Conservation (phyloP, 2,797 vertebrate genomes). For the Sphenodon punctatus region DNA sequence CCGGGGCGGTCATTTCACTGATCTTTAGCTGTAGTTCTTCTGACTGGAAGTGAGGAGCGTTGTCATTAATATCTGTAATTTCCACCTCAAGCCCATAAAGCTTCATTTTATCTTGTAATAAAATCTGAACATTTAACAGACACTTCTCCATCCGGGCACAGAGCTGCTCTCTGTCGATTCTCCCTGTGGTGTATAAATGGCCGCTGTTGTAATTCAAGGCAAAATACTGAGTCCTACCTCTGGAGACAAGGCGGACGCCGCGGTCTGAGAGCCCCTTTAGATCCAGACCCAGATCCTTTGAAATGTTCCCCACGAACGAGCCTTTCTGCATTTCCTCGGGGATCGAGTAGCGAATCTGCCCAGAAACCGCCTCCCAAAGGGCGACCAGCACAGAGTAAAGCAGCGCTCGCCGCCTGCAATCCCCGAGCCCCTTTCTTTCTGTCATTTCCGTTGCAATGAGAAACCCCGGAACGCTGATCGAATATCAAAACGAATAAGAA, state of each 20-base stretch:
- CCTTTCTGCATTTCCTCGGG: constrained; percentile 77
- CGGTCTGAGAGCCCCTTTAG: constrained; percentile 67
- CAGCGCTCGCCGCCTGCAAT: background rate
- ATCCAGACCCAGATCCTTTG: constrained; percentile 75
- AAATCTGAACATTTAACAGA: constrained; percentile 71
- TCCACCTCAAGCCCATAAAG: constrained; percentile 72
- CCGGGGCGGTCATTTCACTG: constrained; percentile 45
- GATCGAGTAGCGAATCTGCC: constrained; percentile 76
- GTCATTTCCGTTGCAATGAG: too few relatives aligned
- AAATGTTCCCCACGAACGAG: constrained; percentile 76
- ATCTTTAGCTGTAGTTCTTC: constrained; percentile 73
- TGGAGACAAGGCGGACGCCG: constrained; percentile 75
- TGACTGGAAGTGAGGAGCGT: constrained; percentile 74
- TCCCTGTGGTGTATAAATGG: constrained; percentile 61
- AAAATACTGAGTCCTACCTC: constrained; percentile 70
- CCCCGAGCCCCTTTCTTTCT: background rate
- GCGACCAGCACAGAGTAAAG: constrained; percentile 45
- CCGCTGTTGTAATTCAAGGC: constrained; percentile 62
- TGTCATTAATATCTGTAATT: constrained; percentile 81
- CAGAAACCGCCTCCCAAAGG: constrained; percentile 49
- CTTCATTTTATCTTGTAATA: constrained; percentile 77
- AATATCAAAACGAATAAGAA: too few relatives aligned
- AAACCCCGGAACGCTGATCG: too few relatives aligned
- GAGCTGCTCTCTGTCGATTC: constrained; percentile 74
- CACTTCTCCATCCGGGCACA: constrained; percentile 70